Base-by-base conservation (phyloP, 1,140 invertebrate species). In the Hirudo medicinalis region DNA sequence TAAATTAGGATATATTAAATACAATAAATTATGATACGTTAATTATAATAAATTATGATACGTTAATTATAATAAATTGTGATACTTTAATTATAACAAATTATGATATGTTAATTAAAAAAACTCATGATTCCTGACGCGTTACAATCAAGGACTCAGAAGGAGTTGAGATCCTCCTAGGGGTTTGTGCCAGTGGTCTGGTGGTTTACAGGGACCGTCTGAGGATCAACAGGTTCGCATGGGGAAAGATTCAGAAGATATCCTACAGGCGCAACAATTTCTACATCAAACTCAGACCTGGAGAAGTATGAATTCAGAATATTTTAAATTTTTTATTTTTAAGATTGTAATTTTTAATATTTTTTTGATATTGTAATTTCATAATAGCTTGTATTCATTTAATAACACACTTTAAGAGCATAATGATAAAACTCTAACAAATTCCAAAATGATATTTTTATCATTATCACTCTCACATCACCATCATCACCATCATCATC, bases 161-260 rank as follows among this genome's bases (percentile, higher is more conserved):
- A 82, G 90, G 89, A 69, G 90, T 97, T 0, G 92, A 97, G 78
- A 97, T 99, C 76, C 91, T 91, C 85, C 85, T 99, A 69, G 97
- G 96, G 27, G 92, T 99, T 2, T 97, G 94, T 85, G 89, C 94
- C 13, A 92, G 91, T 55, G 97, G 97, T 0, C 84, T 99, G 68
- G 85, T 96, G 71, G 91, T 99, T 70, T 97, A 97, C 82, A 87
- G 92, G 77, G 95, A 98, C 80, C 88, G 92, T 81, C 83, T 99
- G 67, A 87, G 94, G 75, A 96, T 98, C 75, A 98, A 98, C 85
- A 87, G 94, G 72, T 74, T 74, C 22, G 92, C 94, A 22, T 99
- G 97, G 97, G 95, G 95, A 11, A 97, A 98, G 86, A 99, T 99
- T 77, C 83, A 99, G 25, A 98, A 99, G 85, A 94, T 99, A 78